These are phyloP conservation scores for Dolomedes plantarius DNA, from an alignment of 2,888 invertebrate species.

Conservation along the genomic window DNA sequence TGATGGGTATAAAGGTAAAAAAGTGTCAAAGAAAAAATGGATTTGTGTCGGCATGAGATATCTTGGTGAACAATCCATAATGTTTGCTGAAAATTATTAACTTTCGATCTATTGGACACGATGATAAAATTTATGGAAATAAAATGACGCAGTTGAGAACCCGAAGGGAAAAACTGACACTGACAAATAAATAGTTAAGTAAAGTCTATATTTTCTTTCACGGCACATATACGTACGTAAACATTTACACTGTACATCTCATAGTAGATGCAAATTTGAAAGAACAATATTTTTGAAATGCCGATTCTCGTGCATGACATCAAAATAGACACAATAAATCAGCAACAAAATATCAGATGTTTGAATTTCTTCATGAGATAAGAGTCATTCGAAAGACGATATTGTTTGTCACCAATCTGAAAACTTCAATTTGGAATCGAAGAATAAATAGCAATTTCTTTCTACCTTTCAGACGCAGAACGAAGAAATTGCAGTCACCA, in stretches of 20 bases:
- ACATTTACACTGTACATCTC: slow-evolving; percentile 72
- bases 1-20: too few species aligned
- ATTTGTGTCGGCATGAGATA: too few species aligned
- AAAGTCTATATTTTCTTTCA: slow-evolving; percentile 72
- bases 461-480: slow-evolving; percentile 24
- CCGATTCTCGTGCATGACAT: slow-evolving; percentile 47
- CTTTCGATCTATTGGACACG: too few species aligned
- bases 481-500: slow-evolving; percentile 5
- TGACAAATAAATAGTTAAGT: slow-evolving; percentile 67
- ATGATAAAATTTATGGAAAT: too few species aligned
- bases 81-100: too few species aligned
- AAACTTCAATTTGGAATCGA: background rate
- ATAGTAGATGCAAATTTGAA: slow-evolving; percentile 68
- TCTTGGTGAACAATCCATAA: too few species aligned
- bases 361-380: slow-evolving; percentile 10
- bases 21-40: too few species aligned
- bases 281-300: slow-evolving; percentile 57
- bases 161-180: slow-evolving; percentile 46
- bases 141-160: background rate
- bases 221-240: slow-evolving; percentile 70
- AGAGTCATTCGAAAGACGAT: slow-evolving; percentile 35
- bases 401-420: background rate
- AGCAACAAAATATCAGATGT: slow-evolving; percentile 38
- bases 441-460: slow-evolving; percentile 7
- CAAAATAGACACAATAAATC: slow-evolving; percentile 48